A percentile compares a stretch with the other conserved stretches of the same genome.
phyloP scores from a whole-genome alignment of 2,113 vertebrate genomes.

The Sus scrofa region DNA sequence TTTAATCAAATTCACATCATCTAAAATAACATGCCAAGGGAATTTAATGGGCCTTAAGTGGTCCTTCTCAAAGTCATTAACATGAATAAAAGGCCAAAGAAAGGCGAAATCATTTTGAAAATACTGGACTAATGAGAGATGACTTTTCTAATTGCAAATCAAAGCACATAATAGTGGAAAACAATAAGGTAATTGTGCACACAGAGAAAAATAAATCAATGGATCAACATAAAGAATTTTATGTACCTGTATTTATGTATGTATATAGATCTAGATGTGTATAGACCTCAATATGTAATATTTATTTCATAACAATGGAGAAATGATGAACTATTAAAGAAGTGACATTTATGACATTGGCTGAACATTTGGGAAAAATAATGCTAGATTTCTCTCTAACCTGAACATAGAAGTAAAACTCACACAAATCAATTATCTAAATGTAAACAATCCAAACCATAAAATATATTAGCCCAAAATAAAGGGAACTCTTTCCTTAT shows the following conservation, averaged over 20 bases:
- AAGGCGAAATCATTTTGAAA: neutral
- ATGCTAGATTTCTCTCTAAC: neutral
- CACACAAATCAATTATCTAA: neutral
- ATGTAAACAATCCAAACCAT: neutral
- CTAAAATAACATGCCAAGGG: neutral
- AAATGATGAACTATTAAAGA: neutral
- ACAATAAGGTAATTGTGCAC: neutral
- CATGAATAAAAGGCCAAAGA: neutral
- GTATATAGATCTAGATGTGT: neutral
- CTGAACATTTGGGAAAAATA: neutral
- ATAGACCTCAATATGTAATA: neutral
- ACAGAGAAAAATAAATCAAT: neutral
- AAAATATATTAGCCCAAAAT: neutral
- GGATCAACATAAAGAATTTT: neutral
- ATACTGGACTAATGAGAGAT: neutral
- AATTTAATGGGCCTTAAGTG: neutral
- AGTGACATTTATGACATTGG: neutral
- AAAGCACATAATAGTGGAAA: neutral
- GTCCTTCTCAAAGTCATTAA: slow-evolving; percentile 1
- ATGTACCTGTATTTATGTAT: neutral
- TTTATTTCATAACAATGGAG: slow-evolving; percentile 5
- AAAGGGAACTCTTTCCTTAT: neutral
- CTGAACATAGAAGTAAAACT: neutral
- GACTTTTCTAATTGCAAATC: neutral
- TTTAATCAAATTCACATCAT: neutral